Percentiles rank a stretch among this genome's conserved stretches.
Evolutionary conservation across 2,888 invertebrate species (phyloP).

Genomic region (Micropterix aruncella): DNA sequence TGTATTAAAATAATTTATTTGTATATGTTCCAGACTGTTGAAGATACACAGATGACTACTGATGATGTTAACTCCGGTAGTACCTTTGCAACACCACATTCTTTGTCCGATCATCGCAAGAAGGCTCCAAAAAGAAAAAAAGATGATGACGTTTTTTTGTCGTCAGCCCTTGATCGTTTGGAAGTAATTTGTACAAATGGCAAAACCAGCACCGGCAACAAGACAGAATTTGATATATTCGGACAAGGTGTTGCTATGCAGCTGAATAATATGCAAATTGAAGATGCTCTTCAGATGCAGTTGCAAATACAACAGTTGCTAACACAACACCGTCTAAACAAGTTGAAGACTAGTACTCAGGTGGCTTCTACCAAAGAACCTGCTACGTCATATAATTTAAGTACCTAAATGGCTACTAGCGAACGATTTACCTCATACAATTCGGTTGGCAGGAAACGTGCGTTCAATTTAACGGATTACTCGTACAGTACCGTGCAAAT

Average conservation of each 20-base stretch:
- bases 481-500: too few species aligned
- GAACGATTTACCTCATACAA: too few species aligned
- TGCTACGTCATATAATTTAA: not conserved
- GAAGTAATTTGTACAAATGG: not conserved
- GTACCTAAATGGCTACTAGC: too few species aligned
- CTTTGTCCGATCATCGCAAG: not conserved
- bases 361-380: not conserved
- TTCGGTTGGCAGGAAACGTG: not conserved
- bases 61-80: not conserved
- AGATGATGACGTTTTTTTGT: not conserved
- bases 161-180: not conserved
- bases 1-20: not conserved
- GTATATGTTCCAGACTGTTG: not conserved
- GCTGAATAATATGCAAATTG: constrained; percentile 1
- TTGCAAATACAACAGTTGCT: constrained; percentile 1
- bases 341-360: not conserved
- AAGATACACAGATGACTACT: not conserved
- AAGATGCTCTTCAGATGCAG: constrained; percentile 1
- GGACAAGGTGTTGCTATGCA: not conserved
- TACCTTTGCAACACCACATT: not conserved
- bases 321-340: constrained; percentile 1
- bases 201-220: not conserved
- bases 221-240: constrained; percentile 1
- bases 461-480: not conserved
- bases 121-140: constrained; percentile 1